Conservation (phyloP, 2,113 vertebrate genomes). For the Grantiella picta region DNA sequence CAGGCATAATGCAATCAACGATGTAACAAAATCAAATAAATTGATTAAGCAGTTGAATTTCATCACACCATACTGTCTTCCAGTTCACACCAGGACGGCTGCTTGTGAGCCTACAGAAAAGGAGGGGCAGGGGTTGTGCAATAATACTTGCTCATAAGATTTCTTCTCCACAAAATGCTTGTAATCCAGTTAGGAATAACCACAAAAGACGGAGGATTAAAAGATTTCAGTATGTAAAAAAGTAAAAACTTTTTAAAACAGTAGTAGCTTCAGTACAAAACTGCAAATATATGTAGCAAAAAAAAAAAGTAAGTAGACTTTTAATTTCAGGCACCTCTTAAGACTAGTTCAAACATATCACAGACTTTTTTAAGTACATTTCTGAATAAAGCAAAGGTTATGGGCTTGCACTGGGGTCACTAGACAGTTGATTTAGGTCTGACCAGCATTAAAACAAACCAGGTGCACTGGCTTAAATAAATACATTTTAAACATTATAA, state of each 20-base stretch:
- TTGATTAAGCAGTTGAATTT: background rate
- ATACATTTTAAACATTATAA: conserved; percentile 46
- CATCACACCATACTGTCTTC: background rate
- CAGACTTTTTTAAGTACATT: background rate
- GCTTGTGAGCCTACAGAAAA: background rate
- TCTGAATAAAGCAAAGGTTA: conserved; percentile 41
- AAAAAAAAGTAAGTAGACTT: background rate
- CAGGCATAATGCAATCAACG: background rate
- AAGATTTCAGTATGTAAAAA: conserved; percentile 26
- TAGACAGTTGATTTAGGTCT: background rate
- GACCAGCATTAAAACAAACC: background rate
- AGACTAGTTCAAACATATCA: background rate
- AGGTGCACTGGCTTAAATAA: conserved; percentile 50
- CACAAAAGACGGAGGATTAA: background rate
- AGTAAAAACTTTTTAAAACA: conserved; percentile 32
- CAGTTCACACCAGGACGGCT: conserved; percentile 42
- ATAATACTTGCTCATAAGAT: background rate
- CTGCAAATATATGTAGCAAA: background rate
- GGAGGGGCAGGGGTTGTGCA: background rate
- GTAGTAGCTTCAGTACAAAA: conserved; percentile 55
- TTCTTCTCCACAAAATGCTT: background rate
- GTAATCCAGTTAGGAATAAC: conserved; percentile 16
- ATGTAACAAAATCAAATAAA: background rate
- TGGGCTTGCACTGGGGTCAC: background rate
- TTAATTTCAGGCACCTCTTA: conserved; percentile 8